Percentiles rank a stretch among this genome's conserved stretches.
These are phyloP conservation scores for Acanthoscelides obtectus DNA, from an alignment of 2,888 invertebrate genomes.

Conservation along the genomic window DNA sequence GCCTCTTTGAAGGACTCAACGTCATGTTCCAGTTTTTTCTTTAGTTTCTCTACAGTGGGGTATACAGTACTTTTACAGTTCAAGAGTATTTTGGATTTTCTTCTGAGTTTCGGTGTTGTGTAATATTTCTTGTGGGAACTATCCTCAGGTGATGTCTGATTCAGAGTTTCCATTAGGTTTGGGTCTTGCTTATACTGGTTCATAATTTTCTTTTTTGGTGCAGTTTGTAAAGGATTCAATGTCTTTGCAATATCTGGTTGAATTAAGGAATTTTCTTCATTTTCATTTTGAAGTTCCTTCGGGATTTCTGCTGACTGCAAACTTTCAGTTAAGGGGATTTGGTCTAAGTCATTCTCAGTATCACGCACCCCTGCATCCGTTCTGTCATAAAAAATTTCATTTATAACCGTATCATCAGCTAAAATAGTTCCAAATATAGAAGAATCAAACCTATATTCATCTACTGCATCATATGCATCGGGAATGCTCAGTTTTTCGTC, in stretches of 20 bases:
- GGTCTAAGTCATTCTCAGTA: slow-evolving; percentile 2
- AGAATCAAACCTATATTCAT: neutral
- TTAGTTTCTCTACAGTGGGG: slow-evolving; percentile 11
- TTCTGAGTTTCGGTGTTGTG: slow-evolving; percentile 5
- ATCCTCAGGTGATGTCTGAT: slow-evolving; percentile 1
- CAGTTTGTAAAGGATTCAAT: neutral
- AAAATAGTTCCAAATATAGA: no score
- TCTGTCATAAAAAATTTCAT: no score
- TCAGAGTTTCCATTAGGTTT: slow-evolving; percentile 4
- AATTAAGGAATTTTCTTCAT: neutral
- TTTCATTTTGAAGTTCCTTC: neutral
- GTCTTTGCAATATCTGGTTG: no score
- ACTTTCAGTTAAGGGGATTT: slow-evolving; percentile 6
- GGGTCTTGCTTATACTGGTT: slow-evolving; percentile 4
- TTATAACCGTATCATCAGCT: no score
- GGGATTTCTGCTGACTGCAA: neutral
- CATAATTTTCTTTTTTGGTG: neutral
- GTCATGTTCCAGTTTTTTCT: slow-evolving; percentile 8
- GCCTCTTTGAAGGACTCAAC: no score
- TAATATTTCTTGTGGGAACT: slow-evolving; percentile 6
- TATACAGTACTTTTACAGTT: slow-evolving; percentile 10
- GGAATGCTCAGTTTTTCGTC: slow-evolving; percentile 6
- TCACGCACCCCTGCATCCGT: no score
- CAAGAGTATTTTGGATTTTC: slow-evolving; percentile 5
- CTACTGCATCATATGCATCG: neutral